These are phyloP conservation scores for Cotesia vestalis DNA, from an alignment of 1,140 invertebrate genomes.

Conservation along the genomic window DNA sequence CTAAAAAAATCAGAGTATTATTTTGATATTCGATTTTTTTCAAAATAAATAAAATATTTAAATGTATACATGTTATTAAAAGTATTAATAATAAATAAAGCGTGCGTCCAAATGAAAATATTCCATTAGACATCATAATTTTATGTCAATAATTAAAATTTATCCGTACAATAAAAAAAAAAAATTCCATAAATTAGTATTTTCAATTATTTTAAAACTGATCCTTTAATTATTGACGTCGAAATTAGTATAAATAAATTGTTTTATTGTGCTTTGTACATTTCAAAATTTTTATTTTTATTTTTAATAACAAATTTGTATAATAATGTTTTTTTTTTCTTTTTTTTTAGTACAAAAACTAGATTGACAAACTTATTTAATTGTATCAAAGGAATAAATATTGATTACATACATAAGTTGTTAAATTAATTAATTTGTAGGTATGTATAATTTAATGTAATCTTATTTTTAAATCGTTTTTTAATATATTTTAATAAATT, in stretches of 20 bases:
- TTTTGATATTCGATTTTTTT: too few relatives aligned
- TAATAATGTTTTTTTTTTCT: neutral
- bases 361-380: conserved; percentile 11
- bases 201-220: conserved; percentile 4
- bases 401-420: conserved; percentile 28
- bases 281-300: conserved; percentile 11
- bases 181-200: conserved; percentile 14
- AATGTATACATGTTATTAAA: too few relatives aligned
- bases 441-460: too few relatives aligned
- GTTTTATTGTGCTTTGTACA: neutral
- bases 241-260: conserved; percentile 3
- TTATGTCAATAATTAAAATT: conserved; percentile 27
- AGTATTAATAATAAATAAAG: neutral
- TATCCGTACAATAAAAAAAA: conserved; percentile 42
- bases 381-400: conserved; percentile 18
- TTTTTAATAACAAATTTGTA: conserved; percentile 29
- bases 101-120: neutral
- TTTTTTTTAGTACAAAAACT: too few relatives aligned
- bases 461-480: too few relatives aligned
- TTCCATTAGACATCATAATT: neutral
- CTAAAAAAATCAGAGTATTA: too few relatives aligned
- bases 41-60: too few relatives aligned
- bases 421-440: neutral
- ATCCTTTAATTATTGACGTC: neutral
- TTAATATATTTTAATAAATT: neutral